These are phyloP conservation scores for Daphoenositta chrysoptera DNA, from an alignment of 2,113 vertebrate genomes.

Conservation along the genomic window DNA sequence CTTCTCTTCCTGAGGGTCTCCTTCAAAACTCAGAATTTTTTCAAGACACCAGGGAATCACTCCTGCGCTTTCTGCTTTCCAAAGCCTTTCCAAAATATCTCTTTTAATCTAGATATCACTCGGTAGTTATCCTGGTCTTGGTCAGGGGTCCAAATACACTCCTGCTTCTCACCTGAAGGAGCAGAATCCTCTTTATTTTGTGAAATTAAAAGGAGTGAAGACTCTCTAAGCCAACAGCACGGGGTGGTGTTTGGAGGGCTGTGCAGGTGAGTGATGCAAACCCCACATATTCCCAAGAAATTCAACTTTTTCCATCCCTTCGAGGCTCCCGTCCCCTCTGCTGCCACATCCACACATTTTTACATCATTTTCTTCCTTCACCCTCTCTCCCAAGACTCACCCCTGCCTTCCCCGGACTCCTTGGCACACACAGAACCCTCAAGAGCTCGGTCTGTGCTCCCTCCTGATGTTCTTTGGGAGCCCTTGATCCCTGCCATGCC, in stretches of 20 bases:
- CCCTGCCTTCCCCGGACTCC: not conserved
- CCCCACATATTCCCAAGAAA: rapidly evolving
- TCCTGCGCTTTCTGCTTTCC: not conserved
- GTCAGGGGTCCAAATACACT: not conserved
- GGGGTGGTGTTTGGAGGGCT: not conserved
- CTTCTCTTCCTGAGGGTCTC: not conserved
- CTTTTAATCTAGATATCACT: not conserved
- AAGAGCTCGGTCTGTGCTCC: not conserved
- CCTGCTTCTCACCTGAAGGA: not conserved
- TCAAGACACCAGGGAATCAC: not conserved
- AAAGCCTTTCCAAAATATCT: not conserved
- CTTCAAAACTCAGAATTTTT: not conserved
- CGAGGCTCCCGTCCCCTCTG: not conserved
- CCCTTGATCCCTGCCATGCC: not conserved
- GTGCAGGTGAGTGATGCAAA: not conserved
- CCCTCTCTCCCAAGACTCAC: not conserved
- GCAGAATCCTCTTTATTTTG: not conserved
- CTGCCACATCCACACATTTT: not conserved
- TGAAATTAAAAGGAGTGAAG: no score
- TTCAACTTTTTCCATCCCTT: not conserved
- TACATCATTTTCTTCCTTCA: not conserved
- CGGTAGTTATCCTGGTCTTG: not conserved
- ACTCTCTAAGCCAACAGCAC: not conserved
- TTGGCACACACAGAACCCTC: not conserved
- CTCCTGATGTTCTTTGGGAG: not conserved